Base-by-base conservation (phyloP, 2,888 invertebrate genomes). In the Chorisops tibialis region DNA sequence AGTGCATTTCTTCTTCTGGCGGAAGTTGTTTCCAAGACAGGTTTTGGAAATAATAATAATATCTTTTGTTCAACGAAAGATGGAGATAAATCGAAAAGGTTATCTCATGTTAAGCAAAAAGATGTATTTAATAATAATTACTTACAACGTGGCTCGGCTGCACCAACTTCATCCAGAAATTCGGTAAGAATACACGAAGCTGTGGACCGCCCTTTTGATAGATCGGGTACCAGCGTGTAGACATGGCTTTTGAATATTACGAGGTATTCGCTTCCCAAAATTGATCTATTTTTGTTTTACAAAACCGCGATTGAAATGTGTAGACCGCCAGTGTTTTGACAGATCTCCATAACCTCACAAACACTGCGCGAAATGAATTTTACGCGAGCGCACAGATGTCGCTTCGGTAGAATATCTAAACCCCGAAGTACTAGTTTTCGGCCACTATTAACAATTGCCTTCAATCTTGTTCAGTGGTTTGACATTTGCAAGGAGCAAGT, bases 111-210 rank as follows among this genome's bases (percentile, higher is more conserved):
- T n/a, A n/a, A n/a, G n/a, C n/a, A n/a, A n/a, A n/a, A n/a, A n/a
- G n/a, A n/a, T n/a, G n/a, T n/a, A n/a, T n/a, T n/a, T n/a, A n/a
- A n/a, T n/a, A n/a, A n/a, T n/a, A n/a, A n/a, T n/a, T n/a, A n/a
- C n/a, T n/a, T n/a, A n/a, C n/a, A n/a, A n/a, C 81, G 18, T 81
- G 78, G 3, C 75, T 71, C 1, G 93, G 87, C 59, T 86, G 83
- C 0, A 97, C 84, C 16, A 97, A 72, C 80, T 96, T 97, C 87
- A 99, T 87, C 94, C 95, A 98, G 79, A 98, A 98, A 76, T 97
- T 94, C 1, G 98, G 97, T 35, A 99, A 79, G 77, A 94, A 96
- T 9, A 97, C 83, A 63, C 97, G 81, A 35, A 93, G 79, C 74
- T 97, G 97, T n/a, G 98, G 97, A 76, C 93, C 92, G 12, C 97